Evolutionary conservation across 2,113 vertebrate species (phyloP).

Genomic region (Paradoxurus hermaphroditus): DNA sequence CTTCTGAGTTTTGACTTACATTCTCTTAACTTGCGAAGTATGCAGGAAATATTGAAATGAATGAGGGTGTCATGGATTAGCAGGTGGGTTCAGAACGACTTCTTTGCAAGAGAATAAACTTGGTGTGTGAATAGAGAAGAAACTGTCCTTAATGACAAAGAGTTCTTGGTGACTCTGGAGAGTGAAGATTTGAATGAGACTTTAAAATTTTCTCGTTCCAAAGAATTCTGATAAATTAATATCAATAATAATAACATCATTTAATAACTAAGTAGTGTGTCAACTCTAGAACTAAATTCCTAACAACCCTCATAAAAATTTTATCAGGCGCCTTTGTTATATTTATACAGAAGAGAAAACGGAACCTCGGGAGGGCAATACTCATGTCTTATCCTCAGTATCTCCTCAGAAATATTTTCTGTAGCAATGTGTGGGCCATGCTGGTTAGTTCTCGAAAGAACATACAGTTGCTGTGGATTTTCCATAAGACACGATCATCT

Average conservation of each 20-base stretch:
- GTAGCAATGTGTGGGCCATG: no score
- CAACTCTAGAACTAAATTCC: not conserved
- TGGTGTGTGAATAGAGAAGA: not conserved
- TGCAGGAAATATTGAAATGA: not conserved
- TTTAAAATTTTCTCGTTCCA: not conserved
- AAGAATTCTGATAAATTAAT: not conserved
- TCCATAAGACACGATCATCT: not conserved
- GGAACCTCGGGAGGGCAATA: not conserved
- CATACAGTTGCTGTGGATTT: not conserved
- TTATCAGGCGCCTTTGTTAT: not conserved
- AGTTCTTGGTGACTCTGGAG: not conserved
- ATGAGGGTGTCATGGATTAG: not conserved
- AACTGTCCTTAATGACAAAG: not conserved
- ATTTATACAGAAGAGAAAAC: not conserved
- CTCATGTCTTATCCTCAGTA: not conserved
- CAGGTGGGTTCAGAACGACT: not conserved
- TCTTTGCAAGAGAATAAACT: not conserved
- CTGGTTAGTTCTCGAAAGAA: not conserved
- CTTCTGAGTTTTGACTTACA: not conserved
- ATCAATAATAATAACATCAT: not conserved
- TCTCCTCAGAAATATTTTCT: not conserved
- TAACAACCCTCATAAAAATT: not conserved
- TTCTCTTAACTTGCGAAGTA: not conserved
- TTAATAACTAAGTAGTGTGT: not conserved
- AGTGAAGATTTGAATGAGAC: not conserved